Percentiles rank a stretch among this genome's conserved stretches.
Conservation (phyloP, 1,140 invertebrate genomes). For the Riptortus pedestris region DNA sequence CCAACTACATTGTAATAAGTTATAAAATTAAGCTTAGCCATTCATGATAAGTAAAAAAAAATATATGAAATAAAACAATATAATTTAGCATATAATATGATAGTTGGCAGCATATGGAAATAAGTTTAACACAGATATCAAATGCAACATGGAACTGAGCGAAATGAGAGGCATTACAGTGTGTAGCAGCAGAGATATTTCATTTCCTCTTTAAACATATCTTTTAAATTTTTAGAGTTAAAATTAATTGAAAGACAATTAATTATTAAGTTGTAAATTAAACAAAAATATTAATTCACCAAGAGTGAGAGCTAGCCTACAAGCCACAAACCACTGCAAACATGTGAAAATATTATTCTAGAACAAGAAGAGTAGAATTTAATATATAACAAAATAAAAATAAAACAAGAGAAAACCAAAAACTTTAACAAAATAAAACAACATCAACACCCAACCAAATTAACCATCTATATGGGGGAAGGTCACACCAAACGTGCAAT, state of each 20-base stretch:
- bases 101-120: neutral
- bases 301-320: constrained; percentile 28
- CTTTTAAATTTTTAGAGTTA: neutral
- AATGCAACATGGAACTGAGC: neutral
- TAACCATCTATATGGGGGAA: constrained; percentile 23
- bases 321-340: constrained; percentile 30
- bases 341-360: constrained; percentile 23
- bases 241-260: constrained; percentile 8
- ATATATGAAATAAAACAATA: neutral
- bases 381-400: constrained; percentile 17
- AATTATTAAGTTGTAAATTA: constrained; percentile 15
- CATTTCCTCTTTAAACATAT: neutral
- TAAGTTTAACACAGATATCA: neutral
- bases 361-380: constrained; percentile 19
- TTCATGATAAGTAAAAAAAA: neutral
- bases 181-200: neutral
- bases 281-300: constrained; percentile 17
- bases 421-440: constrained; percentile 21
- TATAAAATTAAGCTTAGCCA: neutral
- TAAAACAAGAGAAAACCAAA: constrained; percentile 13
- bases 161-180: constrained; percentile 6
- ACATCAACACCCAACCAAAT: constrained; percentile 29
- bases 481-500: constrained; percentile 28
- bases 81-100: too few species aligned
- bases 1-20: neutral